These are phyloP conservation scores for Pseudois nayaur DNA, from an alignment of 2,113 vertebrate genomes.

Conservation along the genomic window DNA sequence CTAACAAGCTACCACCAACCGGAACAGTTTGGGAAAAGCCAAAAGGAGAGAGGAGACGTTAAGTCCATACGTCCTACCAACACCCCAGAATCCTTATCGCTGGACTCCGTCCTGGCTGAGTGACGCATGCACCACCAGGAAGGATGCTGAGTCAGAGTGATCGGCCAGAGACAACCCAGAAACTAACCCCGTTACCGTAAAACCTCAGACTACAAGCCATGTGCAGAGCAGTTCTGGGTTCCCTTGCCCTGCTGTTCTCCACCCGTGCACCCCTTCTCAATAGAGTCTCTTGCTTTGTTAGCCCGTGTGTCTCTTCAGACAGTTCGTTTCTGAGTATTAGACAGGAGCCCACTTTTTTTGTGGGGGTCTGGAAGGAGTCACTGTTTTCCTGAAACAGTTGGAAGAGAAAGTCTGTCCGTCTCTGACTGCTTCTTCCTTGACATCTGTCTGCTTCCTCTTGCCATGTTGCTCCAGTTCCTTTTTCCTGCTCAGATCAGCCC, in stretches of 20 bases:
- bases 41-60: background rate
- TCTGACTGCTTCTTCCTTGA: background rate
- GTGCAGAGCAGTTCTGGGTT: background rate
- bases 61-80: background rate
- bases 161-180: background rate
- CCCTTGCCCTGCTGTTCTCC: background rate
- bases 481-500: background rate
- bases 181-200: background rate
- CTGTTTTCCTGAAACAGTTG: background rate
- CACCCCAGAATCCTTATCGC: background rate
- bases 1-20: background rate
- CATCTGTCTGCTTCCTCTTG: background rate
- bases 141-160: background rate
- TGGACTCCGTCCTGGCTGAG: background rate
- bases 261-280: background rate
- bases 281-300: background rate
- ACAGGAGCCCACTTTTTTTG: too few relatives aligned
- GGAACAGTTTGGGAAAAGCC: background rate
- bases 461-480: background rate
- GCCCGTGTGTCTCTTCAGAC: background rate
- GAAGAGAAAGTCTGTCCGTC: background rate
- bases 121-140: background rate
- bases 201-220: background rate
- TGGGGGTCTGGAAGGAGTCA: too few relatives aligned
- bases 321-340: background rate